These are phyloP conservation scores for Thoracochromis brauschi DNA, from an alignment of 2,113 vertebrate species.

Conservation along the genomic window DNA sequence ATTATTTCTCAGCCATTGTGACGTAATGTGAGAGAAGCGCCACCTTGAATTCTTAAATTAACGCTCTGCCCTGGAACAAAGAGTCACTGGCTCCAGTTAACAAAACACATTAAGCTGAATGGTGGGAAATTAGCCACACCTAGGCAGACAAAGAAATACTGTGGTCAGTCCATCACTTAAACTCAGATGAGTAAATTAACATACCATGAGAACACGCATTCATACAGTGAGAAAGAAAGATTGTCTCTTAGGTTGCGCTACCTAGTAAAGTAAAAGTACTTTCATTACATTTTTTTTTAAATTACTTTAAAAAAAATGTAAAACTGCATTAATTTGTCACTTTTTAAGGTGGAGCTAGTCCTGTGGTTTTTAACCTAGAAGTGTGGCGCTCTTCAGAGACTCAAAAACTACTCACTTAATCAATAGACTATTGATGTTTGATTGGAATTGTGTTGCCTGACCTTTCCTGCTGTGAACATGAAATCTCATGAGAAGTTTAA, in stretches of 20 bases:
- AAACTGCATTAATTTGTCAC: not conserved
- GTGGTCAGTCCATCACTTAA: constrained; percentile 31
- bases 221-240: not conserved
- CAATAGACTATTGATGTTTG: not conserved
- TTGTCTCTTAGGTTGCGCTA: not conserved
- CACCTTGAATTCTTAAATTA: constrained; percentile 21
- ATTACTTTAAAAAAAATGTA: accelerated
- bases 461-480: not conserved
- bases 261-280: not conserved
- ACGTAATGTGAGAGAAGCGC: not conserved
- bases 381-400: not conserved
- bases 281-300: not conserved
- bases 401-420: not conserved
- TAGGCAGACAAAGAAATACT: constrained; percentile 27
- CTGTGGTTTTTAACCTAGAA: not conserved
- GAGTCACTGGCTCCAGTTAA: constrained; percentile 17
- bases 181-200: constrained; percentile 17
- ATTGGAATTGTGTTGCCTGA: not conserved
- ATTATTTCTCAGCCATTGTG: not conserved
- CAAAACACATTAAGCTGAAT: constrained; percentile 32
- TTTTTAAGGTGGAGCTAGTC: not conserved
- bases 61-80: constrained; percentile 33
- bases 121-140: constrained; percentile 57
- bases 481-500: not conserved
- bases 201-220: not conserved